Conservation (phyloP, 2,113 vertebrate species). For the Lathamus discolor region DNA sequence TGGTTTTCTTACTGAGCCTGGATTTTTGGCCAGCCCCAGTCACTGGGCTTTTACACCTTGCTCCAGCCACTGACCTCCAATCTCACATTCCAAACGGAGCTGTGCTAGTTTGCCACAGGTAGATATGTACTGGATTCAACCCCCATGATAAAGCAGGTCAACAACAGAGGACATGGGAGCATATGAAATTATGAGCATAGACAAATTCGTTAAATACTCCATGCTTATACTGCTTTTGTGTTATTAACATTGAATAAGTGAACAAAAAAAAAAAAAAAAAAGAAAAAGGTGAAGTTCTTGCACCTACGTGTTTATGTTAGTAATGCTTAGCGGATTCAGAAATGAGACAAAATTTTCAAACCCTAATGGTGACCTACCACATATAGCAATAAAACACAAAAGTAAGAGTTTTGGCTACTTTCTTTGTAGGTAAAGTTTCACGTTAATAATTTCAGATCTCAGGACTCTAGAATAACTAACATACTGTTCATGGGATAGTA, state of each 20-base stretch:
- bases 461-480: not conserved
- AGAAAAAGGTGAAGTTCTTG: not conserved
- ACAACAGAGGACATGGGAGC: not conserved
- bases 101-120: accelerated
- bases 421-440: not conserved
- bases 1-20: not conserved
- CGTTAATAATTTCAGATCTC: not conserved
- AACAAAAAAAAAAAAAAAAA: not conserved
- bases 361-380: not conserved
- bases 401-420: not conserved
- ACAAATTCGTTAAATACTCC: not conserved
- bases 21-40: not conserved
- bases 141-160: not conserved
- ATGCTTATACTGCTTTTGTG: not conserved
- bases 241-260: not conserved
- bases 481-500: not conserved
- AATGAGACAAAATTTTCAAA: not conserved
- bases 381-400: not conserved
- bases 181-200: not conserved
- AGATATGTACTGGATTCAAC: not conserved
- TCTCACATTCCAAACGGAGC: not conserved
- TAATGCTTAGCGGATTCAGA: not conserved
- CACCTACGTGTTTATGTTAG: not conserved
- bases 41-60: not conserved
- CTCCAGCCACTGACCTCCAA: not conserved